Conservation (phyloP, 2,797 vertebrate genomes). For the Synaphobranchus kaupii region DNA sequence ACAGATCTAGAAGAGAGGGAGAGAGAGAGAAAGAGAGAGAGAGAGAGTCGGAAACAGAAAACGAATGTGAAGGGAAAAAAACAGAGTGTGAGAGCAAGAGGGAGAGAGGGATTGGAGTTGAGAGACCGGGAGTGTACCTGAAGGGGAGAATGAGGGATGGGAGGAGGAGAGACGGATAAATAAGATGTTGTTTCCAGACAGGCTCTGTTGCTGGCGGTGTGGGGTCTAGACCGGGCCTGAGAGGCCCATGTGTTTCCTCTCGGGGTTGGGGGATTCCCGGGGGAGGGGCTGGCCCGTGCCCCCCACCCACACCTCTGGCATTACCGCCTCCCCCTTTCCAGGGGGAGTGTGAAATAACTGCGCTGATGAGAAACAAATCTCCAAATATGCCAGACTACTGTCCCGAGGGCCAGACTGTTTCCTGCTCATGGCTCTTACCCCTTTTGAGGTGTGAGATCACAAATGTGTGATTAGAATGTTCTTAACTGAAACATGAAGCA, state of each 20-base stretch:
- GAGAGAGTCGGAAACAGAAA: constrained; percentile 57
- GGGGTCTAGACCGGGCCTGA: constrained; percentile 74
- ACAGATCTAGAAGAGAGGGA: constrained; percentile 56
- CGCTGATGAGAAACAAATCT: not conserved
- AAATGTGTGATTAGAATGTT: too few species aligned
- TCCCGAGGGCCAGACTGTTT: not conserved
- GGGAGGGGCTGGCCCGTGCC: too few species aligned
- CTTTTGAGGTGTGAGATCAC: not conserved
- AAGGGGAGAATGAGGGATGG: not conserved
- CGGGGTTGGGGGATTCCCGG: too few species aligned
- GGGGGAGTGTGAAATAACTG: not conserved
- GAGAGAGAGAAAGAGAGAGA: constrained; percentile 17
- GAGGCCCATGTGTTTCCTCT: constrained; percentile 33
- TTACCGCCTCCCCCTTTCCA: not conserved
- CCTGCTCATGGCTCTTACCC: too few species aligned
- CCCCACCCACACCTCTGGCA: not conserved
- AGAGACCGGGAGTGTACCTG: not conserved
- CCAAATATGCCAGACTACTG: not conserved
- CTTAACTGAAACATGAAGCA: too few species aligned
- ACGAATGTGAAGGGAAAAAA: too few species aligned
- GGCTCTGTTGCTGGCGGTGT: constrained; percentile 49
- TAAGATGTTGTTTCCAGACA: too few species aligned
- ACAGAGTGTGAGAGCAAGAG: not conserved
- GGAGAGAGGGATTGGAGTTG: too few species aligned
- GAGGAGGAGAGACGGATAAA: constrained; percentile 71